Evolutionary conservation across 37 sponge, comb jelly and placozoan genomes (phyloP), one percentile per base, ranked within the genome.

Genomic region (Agelas oroides): DNA sequence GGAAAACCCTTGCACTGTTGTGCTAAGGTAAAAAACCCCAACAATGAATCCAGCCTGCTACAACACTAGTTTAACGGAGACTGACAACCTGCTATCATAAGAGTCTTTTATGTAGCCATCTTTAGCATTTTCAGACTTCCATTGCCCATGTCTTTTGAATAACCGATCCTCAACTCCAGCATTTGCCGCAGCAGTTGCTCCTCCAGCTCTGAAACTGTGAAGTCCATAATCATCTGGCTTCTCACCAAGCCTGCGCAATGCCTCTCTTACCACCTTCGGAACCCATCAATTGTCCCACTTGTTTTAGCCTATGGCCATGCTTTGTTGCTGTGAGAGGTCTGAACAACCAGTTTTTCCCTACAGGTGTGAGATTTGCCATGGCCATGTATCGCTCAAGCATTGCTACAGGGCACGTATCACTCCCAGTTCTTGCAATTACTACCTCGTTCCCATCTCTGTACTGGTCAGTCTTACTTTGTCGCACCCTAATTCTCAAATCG

Each of bases 201-300:
- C 80, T 52, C 80, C 65, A 5, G 80, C 64, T 37, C 80, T 19
- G 19, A 79, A 66, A 64, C 80, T 79, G 36, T 79, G 80, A 17
- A 79, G 36, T 19, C 66, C 65, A 65, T 64, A 79, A 8, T 5
- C 27, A 23, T 60, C 38, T 18, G 60, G 34, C 19, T 58, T 33
- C 35, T 38, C 36, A 17, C 80, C 80, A 18, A 61, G 32, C 41
- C 33, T 15, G 1, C 35, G 28, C 18, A 79, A 18, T 27, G 24
- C 31, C 11, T 60, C 33, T 41, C 39, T n/a, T 3, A 77, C 19
- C 35, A 58, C 63, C 78, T 58, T 11, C 2, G 35, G 46, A 46
- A 46, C 46, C 8, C 46, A 8, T 46, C 46, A 46, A 12, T 46
- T 46, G 3, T 8, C 46, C 46, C 46, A 46, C 46, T 8, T 35